Evolutionary conservation across 2,113 vertebrate genomes (phyloP).

Genomic region (Calidris pugnax): DNA sequence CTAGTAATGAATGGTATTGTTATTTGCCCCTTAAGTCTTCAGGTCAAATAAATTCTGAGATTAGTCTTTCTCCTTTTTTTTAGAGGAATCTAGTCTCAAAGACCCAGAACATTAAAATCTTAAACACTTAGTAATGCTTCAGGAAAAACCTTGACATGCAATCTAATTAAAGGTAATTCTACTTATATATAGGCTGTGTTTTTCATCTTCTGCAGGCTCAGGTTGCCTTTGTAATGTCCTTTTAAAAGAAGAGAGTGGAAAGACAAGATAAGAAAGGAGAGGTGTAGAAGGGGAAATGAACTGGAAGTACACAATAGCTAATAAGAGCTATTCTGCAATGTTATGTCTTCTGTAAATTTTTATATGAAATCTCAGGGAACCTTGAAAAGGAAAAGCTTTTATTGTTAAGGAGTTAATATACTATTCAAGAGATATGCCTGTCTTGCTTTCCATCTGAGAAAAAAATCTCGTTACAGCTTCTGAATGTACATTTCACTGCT

Average conservation of each 20-base stretch:
- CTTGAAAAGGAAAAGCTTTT: neutral
- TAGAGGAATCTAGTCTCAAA: neutral
- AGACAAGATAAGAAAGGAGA: neutral
- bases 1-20: neutral
- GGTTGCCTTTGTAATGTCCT: neutral
- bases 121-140: neutral
- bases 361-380: neutral
- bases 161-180: neutral
- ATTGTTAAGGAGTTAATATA: neutral
- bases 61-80: neutral
- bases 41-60: neutral
- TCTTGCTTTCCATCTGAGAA: neutral
- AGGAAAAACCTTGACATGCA: neutral
- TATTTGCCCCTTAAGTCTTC: neutral
- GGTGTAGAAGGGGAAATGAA: neutral
- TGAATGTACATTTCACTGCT: neutral
- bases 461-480: neutral
- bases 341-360: conserved; percentile 5
- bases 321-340: neutral
- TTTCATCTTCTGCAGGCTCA: neutral
- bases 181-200: neutral
- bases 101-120: neutral
- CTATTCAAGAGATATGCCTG: neutral
- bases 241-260: neutral
- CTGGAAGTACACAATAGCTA: neutral